Conservation (phyloP, 2,888 invertebrate species). For the Calameuta idolon region DNA sequence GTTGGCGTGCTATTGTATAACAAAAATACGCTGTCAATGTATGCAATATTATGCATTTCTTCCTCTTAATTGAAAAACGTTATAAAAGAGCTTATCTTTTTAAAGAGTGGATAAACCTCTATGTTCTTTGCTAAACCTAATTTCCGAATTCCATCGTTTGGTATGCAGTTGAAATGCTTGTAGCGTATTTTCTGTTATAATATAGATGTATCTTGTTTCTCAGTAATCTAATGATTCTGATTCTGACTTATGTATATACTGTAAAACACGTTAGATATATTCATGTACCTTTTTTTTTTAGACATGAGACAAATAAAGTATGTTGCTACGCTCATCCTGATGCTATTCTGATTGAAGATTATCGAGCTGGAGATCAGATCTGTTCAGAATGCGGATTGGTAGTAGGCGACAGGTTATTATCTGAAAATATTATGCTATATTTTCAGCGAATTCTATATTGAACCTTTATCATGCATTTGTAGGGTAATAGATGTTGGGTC, state of each 20-base stretch:
- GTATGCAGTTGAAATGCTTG: neutral
- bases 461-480: conserved; percentile 35
- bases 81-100: neutral
- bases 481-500: conserved; percentile 99
- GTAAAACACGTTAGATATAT: no score
- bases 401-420: conserved; percentile 91
- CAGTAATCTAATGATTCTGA: neutral
- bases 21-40: neutral
- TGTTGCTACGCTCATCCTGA: conserved; percentile 96
- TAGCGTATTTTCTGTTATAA: neutral
- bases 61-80: neutral
- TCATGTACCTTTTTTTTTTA: conserved; percentile 66
- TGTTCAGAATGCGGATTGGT: conserved; percentile 99
- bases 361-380: conserved; percentile 98
- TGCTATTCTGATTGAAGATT: conserved; percentile 96
- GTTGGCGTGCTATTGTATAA: neutral
- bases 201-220: neutral
- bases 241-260: neutral
- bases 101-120: neutral
- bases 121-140: neutral
- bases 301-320: conserved; percentile 81
- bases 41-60: neutral
- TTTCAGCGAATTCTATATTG: neutral
- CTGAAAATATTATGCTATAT: neutral
- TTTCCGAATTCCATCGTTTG: neutral